Evolutionary conservation across 1,140 invertebrate genomes (phyloP).

Genomic region (Calephelis virginiensis): DNA sequence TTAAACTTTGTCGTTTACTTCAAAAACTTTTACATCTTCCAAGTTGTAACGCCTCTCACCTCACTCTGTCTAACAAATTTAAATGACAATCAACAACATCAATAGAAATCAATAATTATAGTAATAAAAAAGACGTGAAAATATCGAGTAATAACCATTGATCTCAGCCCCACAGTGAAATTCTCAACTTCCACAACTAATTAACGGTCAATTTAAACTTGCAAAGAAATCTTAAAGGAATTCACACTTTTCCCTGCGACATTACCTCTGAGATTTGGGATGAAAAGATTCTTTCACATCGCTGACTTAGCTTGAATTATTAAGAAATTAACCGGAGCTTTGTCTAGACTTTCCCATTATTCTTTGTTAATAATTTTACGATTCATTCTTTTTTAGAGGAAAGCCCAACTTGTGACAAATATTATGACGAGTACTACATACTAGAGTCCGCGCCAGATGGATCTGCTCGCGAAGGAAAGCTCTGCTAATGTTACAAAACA

Average conservation of each 20-base stretch:
- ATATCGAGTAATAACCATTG: not conserved
- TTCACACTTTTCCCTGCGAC: conserved; percentile 15
- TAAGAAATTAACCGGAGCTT: not conserved
- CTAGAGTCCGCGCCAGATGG: too few relatives aligned
- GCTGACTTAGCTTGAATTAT: conserved; percentile 6
- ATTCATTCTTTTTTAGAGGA: not conserved
- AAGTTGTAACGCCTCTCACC: too few relatives aligned
- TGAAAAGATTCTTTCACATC: conserved; percentile 12
- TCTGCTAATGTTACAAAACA: too few relatives aligned
- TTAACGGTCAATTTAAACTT: conserved; percentile 18
- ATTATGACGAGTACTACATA: too few relatives aligned
- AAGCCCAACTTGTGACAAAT: too few relatives aligned
- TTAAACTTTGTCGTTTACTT: too few relatives aligned
- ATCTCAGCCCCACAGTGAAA: not conserved
- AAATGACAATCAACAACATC: too few relatives aligned
- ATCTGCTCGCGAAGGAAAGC: too few relatives aligned
- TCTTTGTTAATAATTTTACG: conserved; percentile 3
- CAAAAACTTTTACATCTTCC: too few relatives aligned
- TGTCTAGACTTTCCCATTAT: conserved; percentile 1
- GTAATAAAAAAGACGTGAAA: too few relatives aligned
- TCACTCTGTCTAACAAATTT: too few relatives aligned
- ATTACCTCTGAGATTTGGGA: conserved; percentile 14
- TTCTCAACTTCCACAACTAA: conserved; percentile 16
- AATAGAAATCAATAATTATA: too few relatives aligned
- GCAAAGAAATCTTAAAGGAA: conserved; percentile 14